Conservation (phyloP, 2,113 vertebrate species). For the Tamias sibiricus region DNA sequence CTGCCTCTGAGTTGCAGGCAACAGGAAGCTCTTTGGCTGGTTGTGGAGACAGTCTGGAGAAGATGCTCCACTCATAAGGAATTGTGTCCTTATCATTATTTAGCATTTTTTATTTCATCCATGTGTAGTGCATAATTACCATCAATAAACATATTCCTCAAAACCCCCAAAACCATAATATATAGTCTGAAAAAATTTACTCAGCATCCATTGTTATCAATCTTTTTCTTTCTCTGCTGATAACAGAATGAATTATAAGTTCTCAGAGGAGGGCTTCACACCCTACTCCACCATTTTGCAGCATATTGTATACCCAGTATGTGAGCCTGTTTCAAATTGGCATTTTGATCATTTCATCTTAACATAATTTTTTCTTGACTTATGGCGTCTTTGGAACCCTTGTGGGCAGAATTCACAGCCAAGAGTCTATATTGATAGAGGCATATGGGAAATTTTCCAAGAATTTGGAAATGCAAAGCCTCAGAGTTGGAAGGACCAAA, state of each 20-base stretch:
- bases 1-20: background rate
- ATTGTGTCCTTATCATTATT: background rate
- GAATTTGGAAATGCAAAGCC: constrained; percentile 52
- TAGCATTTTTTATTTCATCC: background rate
- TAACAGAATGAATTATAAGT: constrained; percentile 44
- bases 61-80: constrained; percentile 11
- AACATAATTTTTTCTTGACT: constrained; percentile 55
- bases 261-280: background rate
- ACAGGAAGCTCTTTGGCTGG: background rate
- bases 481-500: background rate
- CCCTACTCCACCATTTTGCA: constrained; percentile 10
- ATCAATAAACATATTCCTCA: constrained; percentile 59
- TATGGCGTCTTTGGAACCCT: constrained; percentile 42
- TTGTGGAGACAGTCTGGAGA: background rate
- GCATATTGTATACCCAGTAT: background rate
- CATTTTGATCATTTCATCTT: constrained; percentile 54
- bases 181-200: constrained; percentile 7
- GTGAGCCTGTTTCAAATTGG: constrained; percentile 24
- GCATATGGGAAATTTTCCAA: constrained; percentile 46
- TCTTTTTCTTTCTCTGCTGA: constrained; percentile 47
- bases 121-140: constrained; percentile 49
- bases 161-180: constrained; percentile 24
- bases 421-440: constrained; percentile 3
- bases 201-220: constrained; percentile 24
- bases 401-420: constrained; percentile 57